phyloP scores from a whole-genome alignment of 2,888 invertebrate genomes.

The Drosophila suboccidentalis region DNA sequence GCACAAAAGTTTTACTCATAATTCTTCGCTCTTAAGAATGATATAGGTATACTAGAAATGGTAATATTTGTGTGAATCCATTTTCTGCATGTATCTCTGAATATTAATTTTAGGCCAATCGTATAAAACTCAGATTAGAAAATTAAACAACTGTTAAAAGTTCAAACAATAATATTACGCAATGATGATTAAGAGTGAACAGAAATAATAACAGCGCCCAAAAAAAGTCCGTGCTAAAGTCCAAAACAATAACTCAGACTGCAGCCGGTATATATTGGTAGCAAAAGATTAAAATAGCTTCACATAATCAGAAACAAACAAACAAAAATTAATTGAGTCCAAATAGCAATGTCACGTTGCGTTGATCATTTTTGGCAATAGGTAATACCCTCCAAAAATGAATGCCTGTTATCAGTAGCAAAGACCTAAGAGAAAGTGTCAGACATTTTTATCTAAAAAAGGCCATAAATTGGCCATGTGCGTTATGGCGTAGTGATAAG shows the following conservation, averaged over 20 bases:
- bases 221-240: neutral
- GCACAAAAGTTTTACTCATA: too few species aligned
- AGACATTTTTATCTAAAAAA: conserved; percentile 39
- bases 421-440: conserved; percentile 26
- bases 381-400: conserved; percentile 6
- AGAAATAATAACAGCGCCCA: conserved; percentile 1
- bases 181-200: neutral
- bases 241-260: neutral
- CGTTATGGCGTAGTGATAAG: conserved; percentile 47
- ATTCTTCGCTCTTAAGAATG: too few species aligned
- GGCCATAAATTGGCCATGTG: conserved; percentile 18
- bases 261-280: conserved; percentile 1
- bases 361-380: conserved; percentile 13
- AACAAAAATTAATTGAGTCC: neutral
- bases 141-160: neutral
- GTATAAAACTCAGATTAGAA: neutral
- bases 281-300: conserved; percentile 6
- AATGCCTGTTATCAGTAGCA: conserved; percentile 32
- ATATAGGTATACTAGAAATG: too few species aligned
- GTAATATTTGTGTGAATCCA: too few species aligned
- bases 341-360: conserved; percentile 11
- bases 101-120: neutral
- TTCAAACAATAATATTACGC: neutral
- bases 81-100: neutral
- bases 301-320: conserved; percentile 1